Evolutionary conservation across 2,797 vertebrate genomes (phyloP), one percentile per base, ranked within the genome.

Genomic region (Pseudomugil tenellus): DNA sequence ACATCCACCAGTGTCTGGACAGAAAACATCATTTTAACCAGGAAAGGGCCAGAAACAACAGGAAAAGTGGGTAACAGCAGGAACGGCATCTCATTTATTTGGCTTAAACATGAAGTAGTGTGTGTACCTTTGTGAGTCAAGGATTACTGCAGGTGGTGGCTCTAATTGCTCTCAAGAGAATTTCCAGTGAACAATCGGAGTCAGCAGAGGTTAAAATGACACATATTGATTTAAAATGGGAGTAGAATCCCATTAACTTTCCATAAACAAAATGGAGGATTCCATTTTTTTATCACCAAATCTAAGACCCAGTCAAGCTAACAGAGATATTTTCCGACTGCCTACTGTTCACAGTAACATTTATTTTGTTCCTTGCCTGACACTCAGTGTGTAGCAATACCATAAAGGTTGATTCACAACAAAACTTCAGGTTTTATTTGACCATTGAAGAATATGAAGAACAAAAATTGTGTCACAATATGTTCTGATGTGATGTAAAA

Each of bases 151-250:
- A 83, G 80, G 81, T 85, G 74, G 60, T 73, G 83, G 67, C 62
- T 81, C 54, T 89, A 85, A 88, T 85, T 87, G 87, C 83, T 80
- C 86, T 83, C 80, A 60, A 29, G 80, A 81, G 86, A 72, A 67
- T 74, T 74, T 90, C 74, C 26, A 67, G 65, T 71, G 73, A 86
- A 80, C 58, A 76, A 67, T 21, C 51, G 54, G 63, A 31, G 56
- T 84, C 87, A 88, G 85, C 79, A 85, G 57, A 77, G 72, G 48
- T 39, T 57, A 74, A 76, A 78, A 76, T 76, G 80, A 81, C 70
- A 70, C 4, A 28, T 83, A 91, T 89, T 71, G 89, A 90, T 90
- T 76, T 70, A 49, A 84, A 85, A 82, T 62, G 61, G 69, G 80
- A 79, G 53, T 65, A 74, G 66, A 78, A 84, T 86, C 80, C 83